Evolutionary conservation across 2,888 invertebrate genomes (phyloP).

Genomic region (Horisme vitalbata): DNA sequence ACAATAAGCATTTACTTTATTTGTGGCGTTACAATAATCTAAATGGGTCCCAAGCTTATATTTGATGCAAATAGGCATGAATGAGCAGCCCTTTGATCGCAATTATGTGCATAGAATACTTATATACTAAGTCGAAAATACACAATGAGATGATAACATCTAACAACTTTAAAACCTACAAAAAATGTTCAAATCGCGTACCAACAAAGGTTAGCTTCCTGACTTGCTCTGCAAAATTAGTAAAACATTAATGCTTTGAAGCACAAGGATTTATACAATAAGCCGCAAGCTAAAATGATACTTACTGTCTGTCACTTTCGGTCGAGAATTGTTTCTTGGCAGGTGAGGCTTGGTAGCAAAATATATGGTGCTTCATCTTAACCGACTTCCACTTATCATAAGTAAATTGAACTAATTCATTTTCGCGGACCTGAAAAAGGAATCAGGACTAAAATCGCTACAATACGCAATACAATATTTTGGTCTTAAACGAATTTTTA

Average conservation of each 20-base stretch:
- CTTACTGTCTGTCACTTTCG: conserved; percentile 86
- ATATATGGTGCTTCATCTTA: conserved; percentile 93
- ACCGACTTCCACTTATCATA: conserved; percentile 93
- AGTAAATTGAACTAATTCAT: conserved; percentile 91
- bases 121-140: background rate
- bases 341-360: conserved; percentile 94
- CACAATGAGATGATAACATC: background rate
- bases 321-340: conserved; percentile 91
- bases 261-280: conserved; percentile 26
- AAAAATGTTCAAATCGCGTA: conserved; percentile 54
- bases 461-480: too few relatives aligned
- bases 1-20: conserved; percentile 9
- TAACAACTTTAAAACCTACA: conserved; percentile 32
- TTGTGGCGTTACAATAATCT: background rate
- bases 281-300: conserved; percentile 22
- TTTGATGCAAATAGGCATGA: conserved; percentile 1
- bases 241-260: conserved; percentile 37
- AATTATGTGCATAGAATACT: conserved; percentile 6
- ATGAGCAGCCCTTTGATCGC: conserved; percentile 6
- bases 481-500: too few relatives aligned
- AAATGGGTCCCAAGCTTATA: background rate
- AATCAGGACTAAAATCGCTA: background rate
- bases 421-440: conserved; percentile 86
- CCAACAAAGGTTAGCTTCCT: conserved; percentile 77
- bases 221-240: conserved; percentile 77